These are phyloP conservation scores for Todiramphus saurophagus DNA, from an alignment of 2,113 vertebrate species.

Conservation along the genomic window DNA sequence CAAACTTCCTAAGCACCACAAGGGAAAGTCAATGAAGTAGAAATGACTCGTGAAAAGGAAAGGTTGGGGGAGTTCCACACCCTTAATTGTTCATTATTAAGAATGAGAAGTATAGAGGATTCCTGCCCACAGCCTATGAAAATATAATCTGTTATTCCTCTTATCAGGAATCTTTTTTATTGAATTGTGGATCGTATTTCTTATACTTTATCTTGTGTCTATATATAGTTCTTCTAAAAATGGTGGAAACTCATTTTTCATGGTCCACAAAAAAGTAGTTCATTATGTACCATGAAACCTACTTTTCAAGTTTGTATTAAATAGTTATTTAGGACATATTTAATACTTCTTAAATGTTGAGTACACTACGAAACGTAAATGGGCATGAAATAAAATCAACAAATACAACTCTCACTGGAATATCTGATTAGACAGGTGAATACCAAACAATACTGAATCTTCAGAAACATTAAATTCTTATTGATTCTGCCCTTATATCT, in stretches of 20 bases:
- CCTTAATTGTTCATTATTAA: neutral
- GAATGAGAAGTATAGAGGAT: neutral
- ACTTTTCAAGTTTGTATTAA: conserved; percentile 6
- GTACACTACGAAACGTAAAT: neutral
- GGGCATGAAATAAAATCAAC: neutral
- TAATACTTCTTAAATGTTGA: neutral
- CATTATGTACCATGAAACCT: neutral
- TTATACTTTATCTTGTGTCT: neutral
- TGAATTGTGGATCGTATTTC: neutral
- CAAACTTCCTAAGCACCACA: neutral
- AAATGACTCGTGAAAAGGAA: neutral
- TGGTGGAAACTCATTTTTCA: conserved; percentile 18
- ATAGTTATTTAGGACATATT: neutral
- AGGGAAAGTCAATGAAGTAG: neutral
- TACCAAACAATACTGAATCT: neutral
- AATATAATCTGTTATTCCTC: neutral
- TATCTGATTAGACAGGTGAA: neutral
- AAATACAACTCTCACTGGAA: neutral
- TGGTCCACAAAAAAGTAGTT: neutral
- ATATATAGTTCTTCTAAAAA: conserved; percentile 16
- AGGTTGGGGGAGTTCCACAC: neutral
- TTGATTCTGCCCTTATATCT: neutral
- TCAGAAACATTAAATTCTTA: neutral
- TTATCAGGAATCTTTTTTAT: neutral
- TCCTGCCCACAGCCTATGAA: neutral